Percentiles rank a stretch among this genome's conserved stretches.
Conservation (phyloP, 92 coral and sea anemone species). For the Paramuricea clavata region DNA sequence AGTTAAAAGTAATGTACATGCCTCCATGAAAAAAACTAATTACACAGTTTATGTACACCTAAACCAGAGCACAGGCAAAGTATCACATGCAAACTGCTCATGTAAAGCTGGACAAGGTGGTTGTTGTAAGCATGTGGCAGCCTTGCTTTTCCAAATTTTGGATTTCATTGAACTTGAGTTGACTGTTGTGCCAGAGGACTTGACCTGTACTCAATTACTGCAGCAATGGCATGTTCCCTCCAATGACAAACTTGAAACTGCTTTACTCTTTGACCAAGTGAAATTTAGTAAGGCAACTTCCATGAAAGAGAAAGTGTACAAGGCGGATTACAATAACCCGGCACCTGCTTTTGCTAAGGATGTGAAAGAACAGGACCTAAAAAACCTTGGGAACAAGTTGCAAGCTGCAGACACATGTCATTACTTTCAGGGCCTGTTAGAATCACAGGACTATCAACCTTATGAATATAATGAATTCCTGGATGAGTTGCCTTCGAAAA, state of each 20-base stretch:
- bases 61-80: background rate
- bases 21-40: background rate
- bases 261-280: background rate
- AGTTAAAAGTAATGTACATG: background rate
- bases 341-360: too few species aligned
- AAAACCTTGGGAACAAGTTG: background rate
- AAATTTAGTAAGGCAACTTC: background rate
- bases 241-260: background rate
- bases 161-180: too few species aligned
- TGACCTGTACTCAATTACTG: background rate
- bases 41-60: too few species aligned
- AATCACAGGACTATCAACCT: background rate
- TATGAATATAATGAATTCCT: background rate
- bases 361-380: background rate
- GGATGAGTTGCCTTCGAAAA: too few species aligned
- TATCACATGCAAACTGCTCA: background rate
- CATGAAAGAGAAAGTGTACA: background rate
- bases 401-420: background rate
- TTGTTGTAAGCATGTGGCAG: too few species aligned
- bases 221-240: slow-evolving; percentile 1
- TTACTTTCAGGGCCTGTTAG: background rate
- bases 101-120: slow-evolving; percentile 3
- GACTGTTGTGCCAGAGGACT: background rate
- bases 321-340: background rate
- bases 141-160: too few species aligned